Evolutionary conservation across 2,113 vertebrate species (phyloP), one percentile per base, ranked within the genome.

Genomic region (Ailurus styani): DNA sequence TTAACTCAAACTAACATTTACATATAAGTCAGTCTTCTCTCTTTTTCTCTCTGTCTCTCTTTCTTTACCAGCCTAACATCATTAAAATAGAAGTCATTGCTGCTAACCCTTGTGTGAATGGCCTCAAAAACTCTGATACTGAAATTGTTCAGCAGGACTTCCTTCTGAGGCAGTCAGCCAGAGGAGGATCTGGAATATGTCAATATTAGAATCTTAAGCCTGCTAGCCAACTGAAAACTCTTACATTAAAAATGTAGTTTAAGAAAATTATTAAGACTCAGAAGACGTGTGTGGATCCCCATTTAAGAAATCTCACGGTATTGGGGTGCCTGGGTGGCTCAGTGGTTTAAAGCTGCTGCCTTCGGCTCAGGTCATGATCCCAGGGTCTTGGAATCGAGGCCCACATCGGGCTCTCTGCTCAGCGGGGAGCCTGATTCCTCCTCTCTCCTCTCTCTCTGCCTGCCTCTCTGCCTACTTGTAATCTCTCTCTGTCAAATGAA

Each of bases 261-360:
- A 72, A 94, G 64, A 96, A 95, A 94, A 86, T 77, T 55, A 12
- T 42, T 85, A 75, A 52, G 31, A 84, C 34, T 87, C 31, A 87
- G 77, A 91, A 83, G 57, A 95, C 29, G 14, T 54, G 66, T 83
- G 18, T 83, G n/a, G 37, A 52, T 94, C 50, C n/a, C 31, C 34
- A n/a, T 54, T 92, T 72, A 55, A 40, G 62, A 91, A 96, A 54
- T 17, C 45, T 25, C 31, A 15, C 6, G 55, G 21, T 72, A 52
- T n/a, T n/a, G n/a, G n/a, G n/a, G n/a, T n/a, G n/a, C n/a, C n/a
- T n/a, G n/a, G n/a, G n/a, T n/a, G n/a, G n/a, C n/a, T n/a, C n/a
- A n/a, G n/a, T n/a, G n/a, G n/a, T n/a, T n/a, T n/a, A n/a, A n/a
- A n/a, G n/a, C n/a, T n/a, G n/a, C n/a, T n/a, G n/a, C n/a, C n/a